These are phyloP conservation scores for Drosophila pegasa DNA, from an alignment of 2,888 invertebrate genomes.

Conservation along the genomic window DNA sequence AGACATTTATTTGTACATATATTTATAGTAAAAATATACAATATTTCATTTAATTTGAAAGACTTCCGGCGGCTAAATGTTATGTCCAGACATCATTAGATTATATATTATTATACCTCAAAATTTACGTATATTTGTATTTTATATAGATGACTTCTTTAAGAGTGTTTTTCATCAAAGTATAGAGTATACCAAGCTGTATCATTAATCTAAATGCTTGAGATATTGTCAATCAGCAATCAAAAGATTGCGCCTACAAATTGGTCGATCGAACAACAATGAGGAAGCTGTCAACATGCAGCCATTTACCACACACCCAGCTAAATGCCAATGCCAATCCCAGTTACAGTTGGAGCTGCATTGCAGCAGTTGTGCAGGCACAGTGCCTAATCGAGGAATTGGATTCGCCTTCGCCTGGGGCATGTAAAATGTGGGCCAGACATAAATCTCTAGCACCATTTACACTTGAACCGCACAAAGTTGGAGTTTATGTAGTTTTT, in stretches of 20 bases:
- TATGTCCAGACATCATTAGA: no score
- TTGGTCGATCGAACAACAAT: slow-evolving; percentile 35
- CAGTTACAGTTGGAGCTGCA: slow-evolving; percentile 22
- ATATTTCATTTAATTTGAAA: no score
- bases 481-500: slow-evolving; percentile 34
- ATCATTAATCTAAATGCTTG: neutral
- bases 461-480: slow-evolving; percentile 38
- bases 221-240: slow-evolving; percentile 28
- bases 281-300: slow-evolving; percentile 43
- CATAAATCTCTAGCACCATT: slow-evolving; percentile 58
- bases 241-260: slow-evolving; percentile 39
- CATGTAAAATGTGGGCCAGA: slow-evolving; percentile 61
- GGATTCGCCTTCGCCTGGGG: slow-evolving; percentile 13
- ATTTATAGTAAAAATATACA: no score
- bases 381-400: slow-evolving; percentile 10
- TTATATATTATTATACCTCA: no score
- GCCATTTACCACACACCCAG: slow-evolving; percentile 14
- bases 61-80: no score
- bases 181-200: slow-evolving; percentile 6
- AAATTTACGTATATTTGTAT: neutral
- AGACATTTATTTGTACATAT: no score
- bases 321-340: slow-evolving; percentile 5
- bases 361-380: slow-evolving; percentile 27
- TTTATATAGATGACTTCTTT: neutral
- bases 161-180: neutral